Conservation (phyloP, 2,113 vertebrate genomes). For the Raphicerus campestris region DNA sequence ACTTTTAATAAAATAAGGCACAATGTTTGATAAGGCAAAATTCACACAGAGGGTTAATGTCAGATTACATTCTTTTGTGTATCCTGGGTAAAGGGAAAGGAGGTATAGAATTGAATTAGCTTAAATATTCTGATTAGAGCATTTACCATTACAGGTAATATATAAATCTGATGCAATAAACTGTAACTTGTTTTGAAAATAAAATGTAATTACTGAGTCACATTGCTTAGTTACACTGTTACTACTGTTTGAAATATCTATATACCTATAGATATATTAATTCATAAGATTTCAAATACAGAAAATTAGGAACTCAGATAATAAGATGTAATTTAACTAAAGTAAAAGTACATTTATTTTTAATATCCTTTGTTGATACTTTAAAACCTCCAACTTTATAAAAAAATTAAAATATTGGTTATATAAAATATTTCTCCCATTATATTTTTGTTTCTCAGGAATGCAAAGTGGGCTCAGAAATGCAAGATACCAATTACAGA, state of each 20-base stretch:
- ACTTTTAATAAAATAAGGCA: constrained; percentile 77
- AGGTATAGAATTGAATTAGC: constrained; percentile 26
- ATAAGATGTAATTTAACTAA: constrained; percentile 69
- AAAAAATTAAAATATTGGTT: constrained; percentile 45
- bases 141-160: constrained; percentile 44
- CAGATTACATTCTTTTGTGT: constrained; percentile 43
- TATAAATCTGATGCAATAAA: constrained; percentile 60
- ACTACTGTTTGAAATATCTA: constrained; percentile 27
- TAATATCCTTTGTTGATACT: constrained; percentile 42
- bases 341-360: constrained; percentile 65
- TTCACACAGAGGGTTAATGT: constrained; percentile 41
- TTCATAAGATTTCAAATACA: constrained; percentile 74
- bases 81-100: neutral
- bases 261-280: constrained; percentile 42
- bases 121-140: constrained; percentile 22
- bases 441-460: constrained; percentile 33
- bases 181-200: constrained; percentile 71
- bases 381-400: constrained; percentile 59
- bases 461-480: constrained; percentile 23
- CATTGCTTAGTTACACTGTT: constrained; percentile 47
- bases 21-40: constrained; percentile 75
- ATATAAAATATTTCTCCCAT: constrained; percentile 4
- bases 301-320: constrained; percentile 62
- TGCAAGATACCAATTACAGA: neutral
- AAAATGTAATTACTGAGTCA: constrained; percentile 68